Evolutionary conservation across 2,888 invertebrate species (phyloP).

Genomic region (Drosophila anomelani): DNA sequence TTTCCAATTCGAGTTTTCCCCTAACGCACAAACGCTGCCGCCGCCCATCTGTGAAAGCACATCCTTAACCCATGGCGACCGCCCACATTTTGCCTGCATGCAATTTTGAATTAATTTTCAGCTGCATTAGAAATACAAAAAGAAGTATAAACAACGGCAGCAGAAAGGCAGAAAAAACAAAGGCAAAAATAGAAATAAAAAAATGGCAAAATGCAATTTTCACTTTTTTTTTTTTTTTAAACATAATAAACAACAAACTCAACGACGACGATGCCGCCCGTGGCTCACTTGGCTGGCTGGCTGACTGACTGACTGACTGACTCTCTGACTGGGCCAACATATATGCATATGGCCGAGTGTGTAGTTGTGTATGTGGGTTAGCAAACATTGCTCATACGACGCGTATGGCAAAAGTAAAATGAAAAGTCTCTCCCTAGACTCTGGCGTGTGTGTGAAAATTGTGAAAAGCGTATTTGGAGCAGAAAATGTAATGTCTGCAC

Average conservation of each 20-base stretch:
- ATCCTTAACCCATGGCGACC: slow-evolving; percentile 19
- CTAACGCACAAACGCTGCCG: neutral
- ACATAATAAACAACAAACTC: slow-evolving; percentile 49
- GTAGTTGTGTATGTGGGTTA: slow-evolving; percentile 39
- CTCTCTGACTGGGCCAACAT: slow-evolving; percentile 38
- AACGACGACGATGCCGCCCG: slow-evolving; percentile 15
- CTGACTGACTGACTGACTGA: slow-evolving; percentile 20
- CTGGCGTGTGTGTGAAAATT: slow-evolving; percentile 58
- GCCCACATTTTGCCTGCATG: slow-evolving; percentile 50
- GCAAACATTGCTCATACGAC: slow-evolving; percentile 77
- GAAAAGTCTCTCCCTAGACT: slow-evolving; percentile 55
- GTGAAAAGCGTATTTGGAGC: slow-evolving; percentile 79
- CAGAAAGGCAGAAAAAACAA: slow-evolving; percentile 4
- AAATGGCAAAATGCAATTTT: slow-evolving; percentile 68
- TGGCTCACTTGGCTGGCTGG: slow-evolving; percentile 40
- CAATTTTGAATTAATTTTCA: slow-evolving; percentile 62
- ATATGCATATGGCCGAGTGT: slow-evolving; percentile 27
- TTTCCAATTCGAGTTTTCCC: slow-evolving; percentile 7
- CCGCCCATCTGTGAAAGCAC: slow-evolving; percentile 14
- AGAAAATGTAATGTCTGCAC: slow-evolving; percentile 72
- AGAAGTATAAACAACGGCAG: slow-evolving; percentile 9
- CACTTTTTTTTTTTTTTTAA: slow-evolving; percentile 75
- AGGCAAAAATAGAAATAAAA: neutral
- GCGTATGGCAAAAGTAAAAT: slow-evolving; percentile 63
- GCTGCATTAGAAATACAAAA: slow-evolving; percentile 65